These are phyloP conservation scores for Caenorhabditis sp. DNA, from an alignment of 2,888 invertebrate genomes.

Conservation along the genomic window DNA sequence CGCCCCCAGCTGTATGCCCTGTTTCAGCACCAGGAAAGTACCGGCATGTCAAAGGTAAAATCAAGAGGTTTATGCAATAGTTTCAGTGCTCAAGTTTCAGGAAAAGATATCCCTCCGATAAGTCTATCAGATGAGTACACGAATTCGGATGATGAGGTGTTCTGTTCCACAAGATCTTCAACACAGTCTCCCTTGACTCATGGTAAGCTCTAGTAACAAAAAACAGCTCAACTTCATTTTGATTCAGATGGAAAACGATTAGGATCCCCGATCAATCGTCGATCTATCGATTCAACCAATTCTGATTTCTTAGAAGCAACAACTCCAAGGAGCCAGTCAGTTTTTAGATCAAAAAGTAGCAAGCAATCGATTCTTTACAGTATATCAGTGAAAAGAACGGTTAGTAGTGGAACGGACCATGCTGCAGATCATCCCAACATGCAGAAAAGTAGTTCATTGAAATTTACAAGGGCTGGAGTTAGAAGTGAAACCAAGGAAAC, in stretches of 20 bases:
- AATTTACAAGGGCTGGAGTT: slow-evolving; percentile 39
- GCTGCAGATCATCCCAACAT: slow-evolving; percentile 21
- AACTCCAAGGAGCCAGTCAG: slow-evolving; percentile 65
- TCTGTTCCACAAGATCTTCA: slow-evolving; percentile 48
- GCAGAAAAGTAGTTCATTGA: slow-evolving; percentile 63
- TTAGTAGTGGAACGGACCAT: slow-evolving; percentile 58
- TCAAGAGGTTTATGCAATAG: not conserved
- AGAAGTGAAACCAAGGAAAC: slow-evolving; percentile 57
- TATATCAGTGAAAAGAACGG: slow-evolving; percentile 60
- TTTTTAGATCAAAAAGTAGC: not conserved
- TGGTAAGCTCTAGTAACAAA: not conserved
- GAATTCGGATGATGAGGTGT: slow-evolving; percentile 53
- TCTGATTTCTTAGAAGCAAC: slow-evolving; percentile 59
- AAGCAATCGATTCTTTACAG: slow-evolving; percentile 27
- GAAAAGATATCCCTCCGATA: slow-evolving; percentile 18
- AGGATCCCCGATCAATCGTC: slow-evolving; percentile 36
- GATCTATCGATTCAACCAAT: slow-evolving; percentile 50
- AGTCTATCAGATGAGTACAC: slow-evolving; percentile 31
- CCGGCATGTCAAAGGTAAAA: slow-evolving; percentile 13
- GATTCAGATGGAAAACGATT: slow-evolving; percentile 44
- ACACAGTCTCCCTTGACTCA: not conserved
- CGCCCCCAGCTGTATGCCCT: slow-evolving; percentile 32
- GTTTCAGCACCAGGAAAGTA: slow-evolving; percentile 54
- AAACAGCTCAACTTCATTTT: not conserved
- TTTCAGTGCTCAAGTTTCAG: not conserved